Conservation (phyloP, 2,797 vertebrate genomes). For the Morus bassanus region DNA sequence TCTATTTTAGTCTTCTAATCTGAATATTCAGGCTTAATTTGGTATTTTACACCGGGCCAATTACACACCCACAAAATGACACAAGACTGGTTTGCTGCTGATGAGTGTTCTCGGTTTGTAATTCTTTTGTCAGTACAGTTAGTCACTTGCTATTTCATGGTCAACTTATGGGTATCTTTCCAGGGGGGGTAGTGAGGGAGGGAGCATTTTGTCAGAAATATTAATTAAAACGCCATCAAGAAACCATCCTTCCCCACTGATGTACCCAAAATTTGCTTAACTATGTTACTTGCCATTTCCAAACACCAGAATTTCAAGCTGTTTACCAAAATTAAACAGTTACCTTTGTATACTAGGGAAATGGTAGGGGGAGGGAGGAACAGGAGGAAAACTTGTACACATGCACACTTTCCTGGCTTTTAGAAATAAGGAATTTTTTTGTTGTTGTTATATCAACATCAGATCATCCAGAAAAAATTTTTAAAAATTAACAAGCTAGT, state of each 20-base stretch:
- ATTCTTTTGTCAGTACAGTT: not conserved
- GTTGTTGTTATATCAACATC: not conserved
- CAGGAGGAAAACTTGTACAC: not conserved
- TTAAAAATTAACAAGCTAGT: not conserved
- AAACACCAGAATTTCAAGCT: not conserved
- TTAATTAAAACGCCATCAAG: not conserved
- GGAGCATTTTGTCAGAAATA: not conserved
- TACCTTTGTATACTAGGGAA: not conserved
- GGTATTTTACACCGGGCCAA: conserved; percentile 10
- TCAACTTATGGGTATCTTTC: not conserved
- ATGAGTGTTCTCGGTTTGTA: not conserved
- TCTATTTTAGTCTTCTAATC: conserved; percentile 44
- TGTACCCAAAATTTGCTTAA: not conserved
- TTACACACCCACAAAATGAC: conserved; percentile 51
- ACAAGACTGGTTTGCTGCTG: not conserved
- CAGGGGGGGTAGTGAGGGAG: not conserved
- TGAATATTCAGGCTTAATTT: conserved; percentile 46
- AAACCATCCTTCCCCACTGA: not conserved
- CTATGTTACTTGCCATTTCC: not conserved
- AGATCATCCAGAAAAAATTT: not conserved
- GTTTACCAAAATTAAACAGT: not conserved
- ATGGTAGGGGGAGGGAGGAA: fast-evolving
- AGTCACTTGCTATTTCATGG: conserved; percentile 14
- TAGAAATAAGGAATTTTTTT: not conserved
- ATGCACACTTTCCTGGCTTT: not conserved